Evolutionary conservation across 1,140 invertebrate genomes (phyloP).

Genomic region (Lepidostoma basale): DNA sequence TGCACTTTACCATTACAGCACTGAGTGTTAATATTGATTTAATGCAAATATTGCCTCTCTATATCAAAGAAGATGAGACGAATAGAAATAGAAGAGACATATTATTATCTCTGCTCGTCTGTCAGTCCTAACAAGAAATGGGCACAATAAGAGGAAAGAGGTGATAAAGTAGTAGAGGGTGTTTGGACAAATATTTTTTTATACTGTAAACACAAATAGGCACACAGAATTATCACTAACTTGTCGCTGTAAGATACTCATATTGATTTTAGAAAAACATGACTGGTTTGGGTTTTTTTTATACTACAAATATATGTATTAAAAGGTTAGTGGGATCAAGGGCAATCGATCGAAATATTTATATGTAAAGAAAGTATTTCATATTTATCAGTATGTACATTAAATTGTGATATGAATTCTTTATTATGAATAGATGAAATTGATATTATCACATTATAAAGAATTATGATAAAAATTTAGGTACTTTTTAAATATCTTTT

Average conservation of each 20-base stretch:
- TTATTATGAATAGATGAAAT: too few relatives aligned
- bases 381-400: background rate
- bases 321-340: background rate
- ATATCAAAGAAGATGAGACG: background rate
- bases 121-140: background rate
- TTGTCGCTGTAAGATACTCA: too few relatives aligned
- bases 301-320: too few relatives aligned
- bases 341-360: background rate
- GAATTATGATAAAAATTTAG: too few relatives aligned
- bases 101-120: constrained; percentile 7
- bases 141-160: background rate
- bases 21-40: constrained; percentile 7
- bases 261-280: too few relatives aligned
- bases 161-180: background rate
- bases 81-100: background rate
- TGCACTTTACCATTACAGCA: constrained; percentile 10
- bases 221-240: too few relatives aligned
- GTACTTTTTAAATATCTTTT: too few relatives aligned
- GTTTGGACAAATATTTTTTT: background rate
- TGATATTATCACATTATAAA: too few relatives aligned
- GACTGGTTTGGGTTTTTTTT: too few relatives aligned
- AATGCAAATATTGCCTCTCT: constrained; percentile 12
- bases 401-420: too few relatives aligned
- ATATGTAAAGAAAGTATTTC: background rate
- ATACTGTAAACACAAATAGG: too few relatives aligned